A percentile compares a stretch with the other conserved stretches of the same genome.
These are phyloP conservation scores for Thalassaphorura encarpata DNA, from an alignment of 1,140 invertebrate species.

Conservation along the genomic window DNA sequence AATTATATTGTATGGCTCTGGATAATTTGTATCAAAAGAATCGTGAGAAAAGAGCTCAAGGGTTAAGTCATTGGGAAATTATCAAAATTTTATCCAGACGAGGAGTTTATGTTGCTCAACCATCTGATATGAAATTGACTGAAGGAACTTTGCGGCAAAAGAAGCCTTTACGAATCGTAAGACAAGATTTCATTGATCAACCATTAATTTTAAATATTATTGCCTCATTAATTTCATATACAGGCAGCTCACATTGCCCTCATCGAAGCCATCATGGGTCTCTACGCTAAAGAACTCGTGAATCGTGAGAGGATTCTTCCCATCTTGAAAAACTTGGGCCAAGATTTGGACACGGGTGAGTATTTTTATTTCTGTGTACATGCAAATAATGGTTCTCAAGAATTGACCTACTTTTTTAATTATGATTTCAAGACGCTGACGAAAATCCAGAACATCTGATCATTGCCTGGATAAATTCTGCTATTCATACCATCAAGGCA, in stretches of 20 bases:
- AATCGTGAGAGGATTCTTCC: slow-evolving; percentile 19
- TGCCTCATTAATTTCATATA: neutral
- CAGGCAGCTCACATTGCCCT: slow-evolving; percentile 32
- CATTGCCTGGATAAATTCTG: slow-evolving; percentile 30
- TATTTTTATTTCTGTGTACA: neutral
- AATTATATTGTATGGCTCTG: slow-evolving; percentile 26
- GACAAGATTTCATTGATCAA: slow-evolving; percentile 3
- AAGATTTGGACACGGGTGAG: slow-evolving; percentile 16
- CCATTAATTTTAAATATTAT: neutral
- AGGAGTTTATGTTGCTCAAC: slow-evolving; percentile 30
- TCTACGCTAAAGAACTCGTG: slow-evolving; percentile 27
- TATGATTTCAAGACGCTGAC: slow-evolving; percentile 16
- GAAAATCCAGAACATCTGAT: slow-evolving; percentile 25
- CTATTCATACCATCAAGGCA: slow-evolving; percentile 25
- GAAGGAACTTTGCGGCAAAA: slow-evolving; percentile 30
- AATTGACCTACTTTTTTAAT: slow-evolving; percentile 7
- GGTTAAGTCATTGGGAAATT: slow-evolving; percentile 28
- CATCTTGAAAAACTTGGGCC: slow-evolving; percentile 26
- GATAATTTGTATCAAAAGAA: slow-evolving; percentile 17
- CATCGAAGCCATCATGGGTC: slow-evolving; percentile 29
- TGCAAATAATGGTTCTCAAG: neutral
- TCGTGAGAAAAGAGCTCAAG: neutral
- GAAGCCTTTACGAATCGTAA: slow-evolving; percentile 30
- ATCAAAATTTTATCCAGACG: slow-evolving; percentile 29
- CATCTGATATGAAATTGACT: slow-evolving; percentile 32